Evolutionary conservation across 2,797 vertebrate species (phyloP).

Genomic region (Argya squamiceps): DNA sequence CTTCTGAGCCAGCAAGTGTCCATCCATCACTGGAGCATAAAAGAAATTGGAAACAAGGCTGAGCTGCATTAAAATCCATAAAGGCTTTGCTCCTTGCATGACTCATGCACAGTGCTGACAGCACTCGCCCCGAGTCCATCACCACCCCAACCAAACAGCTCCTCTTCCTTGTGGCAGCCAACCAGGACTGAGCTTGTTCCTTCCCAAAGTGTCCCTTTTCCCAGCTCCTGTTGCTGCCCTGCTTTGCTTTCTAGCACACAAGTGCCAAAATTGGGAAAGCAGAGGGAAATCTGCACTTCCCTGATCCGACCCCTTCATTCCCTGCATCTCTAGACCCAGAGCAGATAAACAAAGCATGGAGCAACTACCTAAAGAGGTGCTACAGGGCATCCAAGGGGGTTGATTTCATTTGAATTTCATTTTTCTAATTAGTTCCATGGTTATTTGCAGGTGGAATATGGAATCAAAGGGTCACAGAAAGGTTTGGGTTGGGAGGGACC

Average conservation of each 20-base stretch:
- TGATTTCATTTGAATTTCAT: not conserved
- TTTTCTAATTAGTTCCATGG: not conserved
- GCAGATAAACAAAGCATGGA: not conserved
- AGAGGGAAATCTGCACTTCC: not conserved
- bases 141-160: not conserved
- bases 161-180: not conserved
- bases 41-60: not conserved
- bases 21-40: not conserved
- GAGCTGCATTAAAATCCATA: not conserved
- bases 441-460: not conserved
- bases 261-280: not conserved
- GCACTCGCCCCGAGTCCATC: not conserved
- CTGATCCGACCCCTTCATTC: not conserved
- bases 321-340: not conserved
- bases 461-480: not conserved
- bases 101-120: not conserved
- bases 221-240: not conserved
- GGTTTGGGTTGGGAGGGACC: not conserved
- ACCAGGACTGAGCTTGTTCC: not conserved
- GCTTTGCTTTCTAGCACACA: not conserved
- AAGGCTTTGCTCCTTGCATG: not conserved
- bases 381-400: not conserved
- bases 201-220: not conserved
- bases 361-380: not conserved
- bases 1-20: not conserved